Conservation (phyloP, 2,888 invertebrate genomes). For the Deilephila porcellus region DNA sequence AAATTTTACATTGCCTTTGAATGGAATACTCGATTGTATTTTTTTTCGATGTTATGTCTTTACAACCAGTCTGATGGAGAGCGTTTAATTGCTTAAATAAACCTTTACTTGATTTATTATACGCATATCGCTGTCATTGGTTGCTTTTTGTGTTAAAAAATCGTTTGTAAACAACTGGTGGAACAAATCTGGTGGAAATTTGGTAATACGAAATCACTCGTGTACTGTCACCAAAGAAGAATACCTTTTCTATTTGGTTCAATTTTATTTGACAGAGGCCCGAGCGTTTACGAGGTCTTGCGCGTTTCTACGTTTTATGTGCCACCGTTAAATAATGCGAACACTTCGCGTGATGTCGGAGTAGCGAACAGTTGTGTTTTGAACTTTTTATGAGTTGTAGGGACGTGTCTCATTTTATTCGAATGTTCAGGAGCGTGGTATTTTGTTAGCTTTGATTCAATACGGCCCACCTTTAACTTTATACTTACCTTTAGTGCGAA, state of each 20-base stretch:
- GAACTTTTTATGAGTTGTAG: slow-evolving; percentile 69
- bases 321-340: slow-evolving; percentile 71
- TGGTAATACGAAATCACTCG: slow-evolving; percentile 13
- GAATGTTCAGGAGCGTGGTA: slow-evolving; percentile 44
- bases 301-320: slow-evolving; percentile 66
- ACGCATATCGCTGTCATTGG: slow-evolving; percentile 40
- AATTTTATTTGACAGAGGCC: slow-evolving; percentile 62
- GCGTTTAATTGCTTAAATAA: slow-evolving; percentile 66
- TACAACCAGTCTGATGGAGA: slow-evolving; percentile 53
- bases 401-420: slow-evolving; percentile 65
- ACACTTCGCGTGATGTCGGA: slow-evolving; percentile 64
- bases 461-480: slow-evolving; percentile 25
- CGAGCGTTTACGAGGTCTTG: slow-evolving; percentile 64
- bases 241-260: slow-evolving; percentile 46
- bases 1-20: slow-evolving; percentile 39
- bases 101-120: slow-evolving; percentile 58
- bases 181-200: not conserved
- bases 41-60: slow-evolving; percentile 53
- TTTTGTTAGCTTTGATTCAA: slow-evolving; percentile 43
- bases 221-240: slow-evolving; percentile 11
- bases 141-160: slow-evolving; percentile 33
- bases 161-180: slow-evolving; percentile 18
- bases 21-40: slow-evolving; percentile 48
- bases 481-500: not conserved
- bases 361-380: slow-evolving; percentile 62